Evolutionary conservation across 2,113 vertebrate species (phyloP).

Genomic region (Isichthys henryi): DNA sequence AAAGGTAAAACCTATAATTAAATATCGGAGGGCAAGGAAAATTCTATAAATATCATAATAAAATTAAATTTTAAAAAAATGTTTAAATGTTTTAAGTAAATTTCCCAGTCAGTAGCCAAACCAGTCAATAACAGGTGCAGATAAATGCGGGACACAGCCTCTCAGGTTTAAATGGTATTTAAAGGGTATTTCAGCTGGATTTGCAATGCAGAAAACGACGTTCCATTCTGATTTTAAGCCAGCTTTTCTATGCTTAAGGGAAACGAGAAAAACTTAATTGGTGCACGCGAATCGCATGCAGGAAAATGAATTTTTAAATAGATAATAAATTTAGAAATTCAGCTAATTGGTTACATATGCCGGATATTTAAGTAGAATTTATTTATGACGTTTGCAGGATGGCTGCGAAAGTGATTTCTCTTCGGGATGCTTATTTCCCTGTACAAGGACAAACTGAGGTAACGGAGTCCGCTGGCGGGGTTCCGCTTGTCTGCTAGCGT

Average conservation of each 20-base stretch:
- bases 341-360: slow-evolving; percentile 4
- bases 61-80: neutral
- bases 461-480: neutral
- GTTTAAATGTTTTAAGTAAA: neutral
- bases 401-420: neutral
- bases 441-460: neutral
- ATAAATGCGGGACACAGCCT: neutral
- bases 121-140: neutral
- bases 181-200: neutral
- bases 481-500: neutral
- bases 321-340: slow-evolving; percentile 2
- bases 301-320: slow-evolving; percentile 5
- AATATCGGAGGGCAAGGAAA: neutral
- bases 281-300: neutral
- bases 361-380: neutral
- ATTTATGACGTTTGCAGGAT: neutral
- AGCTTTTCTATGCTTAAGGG: neutral
- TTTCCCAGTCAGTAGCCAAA: neutral
- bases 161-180: neutral
- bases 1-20: neutral
- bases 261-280: neutral
- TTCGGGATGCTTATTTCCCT: neutral
- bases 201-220: neutral
- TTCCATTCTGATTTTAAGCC: neutral
- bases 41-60: neutral